These are phyloP conservation scores for Dicyrtoma fusca DNA, from an alignment of 2,888 invertebrate species.

Conservation along the genomic window DNA sequence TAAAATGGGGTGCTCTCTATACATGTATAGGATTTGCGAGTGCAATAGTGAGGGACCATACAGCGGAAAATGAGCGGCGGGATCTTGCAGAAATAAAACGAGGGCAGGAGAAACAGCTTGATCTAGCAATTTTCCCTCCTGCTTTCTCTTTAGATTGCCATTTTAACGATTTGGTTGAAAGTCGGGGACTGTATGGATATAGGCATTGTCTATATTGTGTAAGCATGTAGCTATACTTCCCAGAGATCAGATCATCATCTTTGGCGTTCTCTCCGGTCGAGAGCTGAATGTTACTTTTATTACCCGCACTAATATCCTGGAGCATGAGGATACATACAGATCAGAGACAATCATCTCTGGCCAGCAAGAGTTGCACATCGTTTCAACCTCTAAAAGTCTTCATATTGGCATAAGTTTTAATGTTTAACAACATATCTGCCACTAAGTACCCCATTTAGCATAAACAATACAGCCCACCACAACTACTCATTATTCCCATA, in stretches of 20 bases:
- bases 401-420: background rate
- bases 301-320: constrained; percentile 17
- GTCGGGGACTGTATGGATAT: no score
- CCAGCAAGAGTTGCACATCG: background rate
- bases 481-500: background rate
- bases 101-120: constrained; percentile 29
- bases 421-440: background rate
- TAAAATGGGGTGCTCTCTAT: no score
- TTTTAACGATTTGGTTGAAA: background rate
- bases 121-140: constrained; percentile 15
- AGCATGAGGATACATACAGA: background rate
- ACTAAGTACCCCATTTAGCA: no score
- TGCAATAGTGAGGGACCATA: no score
- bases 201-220: background rate
- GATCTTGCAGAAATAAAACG: constrained; percentile 4
- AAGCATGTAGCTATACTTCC: background rate
- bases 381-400: background rate
- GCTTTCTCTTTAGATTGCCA: constrained; percentile 19
- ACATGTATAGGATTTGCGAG: no score
- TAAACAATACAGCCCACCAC: background rate
- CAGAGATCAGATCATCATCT: background rate
- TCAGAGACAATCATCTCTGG: background rate
- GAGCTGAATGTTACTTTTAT: constrained; percentile 18
- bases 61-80: no score
- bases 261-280: background rate